Percentiles rank a stretch among this genome's conserved stretches.
phyloP scores from a whole-genome alignment of 2,888 invertebrate genomes.

The Cremastobaeus sp. region DNA sequence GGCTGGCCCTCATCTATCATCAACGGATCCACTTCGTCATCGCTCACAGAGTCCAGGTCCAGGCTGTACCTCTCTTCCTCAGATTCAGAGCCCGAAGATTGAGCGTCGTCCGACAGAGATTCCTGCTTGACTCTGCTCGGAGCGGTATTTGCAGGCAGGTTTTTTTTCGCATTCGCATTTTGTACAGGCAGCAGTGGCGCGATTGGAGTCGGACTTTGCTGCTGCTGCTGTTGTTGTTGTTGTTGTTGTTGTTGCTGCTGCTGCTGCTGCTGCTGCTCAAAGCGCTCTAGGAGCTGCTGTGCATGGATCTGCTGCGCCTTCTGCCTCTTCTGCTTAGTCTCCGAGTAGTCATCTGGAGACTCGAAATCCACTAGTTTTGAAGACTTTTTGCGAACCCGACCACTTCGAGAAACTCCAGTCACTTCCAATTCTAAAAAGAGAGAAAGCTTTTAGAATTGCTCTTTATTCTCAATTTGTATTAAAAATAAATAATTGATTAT shows the following conservation, averaged over 20 bases:
- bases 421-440: constrained; percentile 84
- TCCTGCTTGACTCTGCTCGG: constrained; percentile 67
- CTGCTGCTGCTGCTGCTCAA: constrained; percentile 68
- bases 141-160: constrained; percentile 63
- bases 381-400: constrained; percentile 94
- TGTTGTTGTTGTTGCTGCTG: constrained; percentile 30
- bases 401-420: constrained; percentile 92
- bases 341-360: constrained; percentile 89
- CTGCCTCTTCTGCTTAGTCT: constrained; percentile 81
- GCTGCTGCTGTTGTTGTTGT: constrained; percentile 54
- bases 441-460: too few relatives aligned
- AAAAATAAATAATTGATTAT: too few relatives aligned
- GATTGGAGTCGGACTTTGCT: constrained; percentile 20
- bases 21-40: constrained; percentile 75
- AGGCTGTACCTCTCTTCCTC: constrained; percentile 73
- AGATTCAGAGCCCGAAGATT: constrained; percentile 72
- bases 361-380: constrained; percentile 96
- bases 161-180: constrained; percentile 66
- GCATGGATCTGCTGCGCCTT: constrained; percentile 71
- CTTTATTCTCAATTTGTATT: too few relatives aligned
- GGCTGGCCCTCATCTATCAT: constrained; percentile 77
- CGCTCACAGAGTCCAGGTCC: constrained; percentile 74
- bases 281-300: constrained; percentile 73
- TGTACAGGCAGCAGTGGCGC: constrained; percentile 23
- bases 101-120: constrained; percentile 72